Base-by-base conservation (phyloP, 2,888 invertebrate genomes). In the Orchesellides sinensis region DNA sequence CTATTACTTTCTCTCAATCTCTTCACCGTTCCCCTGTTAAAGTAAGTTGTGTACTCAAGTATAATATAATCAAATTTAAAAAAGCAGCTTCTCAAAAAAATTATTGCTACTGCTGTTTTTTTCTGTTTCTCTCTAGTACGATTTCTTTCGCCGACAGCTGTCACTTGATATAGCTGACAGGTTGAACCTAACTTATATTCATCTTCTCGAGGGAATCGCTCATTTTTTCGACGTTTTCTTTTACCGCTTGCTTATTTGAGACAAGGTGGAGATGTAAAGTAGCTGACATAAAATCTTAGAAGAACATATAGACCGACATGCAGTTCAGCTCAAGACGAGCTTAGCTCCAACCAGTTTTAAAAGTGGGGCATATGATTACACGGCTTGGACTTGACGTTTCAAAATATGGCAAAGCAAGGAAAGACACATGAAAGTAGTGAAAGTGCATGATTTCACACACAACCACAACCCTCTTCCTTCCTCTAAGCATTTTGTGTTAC, bases 21-120 rank as follows among this genome's bases (percentile, higher is more conserved):
- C 66, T 75, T 66, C 56, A 68, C 66, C 66, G 54, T 68, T 75
- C 66, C 45, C 56, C 47, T 47, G 77, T 68, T 47, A n/a, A 77
- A 77, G 61, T 69, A 40, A 66, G 47, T 78, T 78, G 78, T 69
- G 78, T 70, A 68, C 52, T 63, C 70, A 69, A 78, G 25, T 78
- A 70, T 78, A 63, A 78, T 78, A 63, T 63, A 78, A 78, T 78
- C 61, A 69, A 78, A 54, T 78, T 78, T 78, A 1, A n/a, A 3
- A 8, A 3, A 45, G 69, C 35, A 70, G 59, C 49, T 45, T 29
- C n/a, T 45, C 8, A 19, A 27, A 35, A 27, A 40, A 40, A 77
- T 77, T 59, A 61, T 75, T 75, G 56, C 61, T 61, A 17, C 21
- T 49, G n/a, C 40, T 56, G 12, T 40, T n/a, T n/a, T n/a, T n/a